phyloP scores from a whole-genome alignment of 2,888 invertebrate genomes.

The Dyspetes luteomarginatus region DNA sequence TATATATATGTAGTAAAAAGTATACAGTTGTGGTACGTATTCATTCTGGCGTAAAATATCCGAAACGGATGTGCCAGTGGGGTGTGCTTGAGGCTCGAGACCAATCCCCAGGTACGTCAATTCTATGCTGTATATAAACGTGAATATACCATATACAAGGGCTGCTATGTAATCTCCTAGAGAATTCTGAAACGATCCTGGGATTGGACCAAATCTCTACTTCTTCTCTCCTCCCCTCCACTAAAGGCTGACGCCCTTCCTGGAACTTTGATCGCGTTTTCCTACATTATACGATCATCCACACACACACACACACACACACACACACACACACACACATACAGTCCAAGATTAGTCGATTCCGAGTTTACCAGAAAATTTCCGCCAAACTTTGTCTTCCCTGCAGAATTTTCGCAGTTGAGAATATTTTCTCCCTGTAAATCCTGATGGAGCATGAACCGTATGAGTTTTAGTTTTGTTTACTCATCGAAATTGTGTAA shows the following conservation, averaged over 20 bases:
- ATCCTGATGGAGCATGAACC: background rate
- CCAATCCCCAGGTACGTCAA: slow-evolving; percentile 57
- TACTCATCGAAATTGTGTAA: background rate
- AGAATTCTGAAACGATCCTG: slow-evolving; percentile 42
- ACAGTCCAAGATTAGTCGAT: slow-evolving; percentile 19
- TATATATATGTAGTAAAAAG: slow-evolving; percentile 10
- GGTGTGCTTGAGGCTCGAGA: slow-evolving; percentile 52
- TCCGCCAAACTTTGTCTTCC: background rate
- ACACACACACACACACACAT: background rate
- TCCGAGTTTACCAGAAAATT: slow-evolving; percentile 10
- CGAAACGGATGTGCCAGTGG: slow-evolving; percentile 63
- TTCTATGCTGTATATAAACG: slow-evolving; percentile 37
- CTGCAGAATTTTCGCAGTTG: background rate
- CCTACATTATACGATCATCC: background rate
- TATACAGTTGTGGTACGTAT: slow-evolving; percentile 46
- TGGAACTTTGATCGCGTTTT: slow-evolving; percentile 45
- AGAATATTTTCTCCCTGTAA: background rate
- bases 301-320: background rate
- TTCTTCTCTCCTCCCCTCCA: slow-evolving; percentile 49
- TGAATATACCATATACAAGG: slow-evolving; percentile 5
- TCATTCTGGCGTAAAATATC: slow-evolving; percentile 61
- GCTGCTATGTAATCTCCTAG: slow-evolving; percentile 45
- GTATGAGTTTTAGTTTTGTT: background rate
- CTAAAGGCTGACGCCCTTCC: slow-evolving; percentile 55
- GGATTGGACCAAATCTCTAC: slow-evolving; percentile 58